Evolutionary conservation across 2,888 invertebrate species (phyloP).

Genomic region (Epinotia demarniana): DNA sequence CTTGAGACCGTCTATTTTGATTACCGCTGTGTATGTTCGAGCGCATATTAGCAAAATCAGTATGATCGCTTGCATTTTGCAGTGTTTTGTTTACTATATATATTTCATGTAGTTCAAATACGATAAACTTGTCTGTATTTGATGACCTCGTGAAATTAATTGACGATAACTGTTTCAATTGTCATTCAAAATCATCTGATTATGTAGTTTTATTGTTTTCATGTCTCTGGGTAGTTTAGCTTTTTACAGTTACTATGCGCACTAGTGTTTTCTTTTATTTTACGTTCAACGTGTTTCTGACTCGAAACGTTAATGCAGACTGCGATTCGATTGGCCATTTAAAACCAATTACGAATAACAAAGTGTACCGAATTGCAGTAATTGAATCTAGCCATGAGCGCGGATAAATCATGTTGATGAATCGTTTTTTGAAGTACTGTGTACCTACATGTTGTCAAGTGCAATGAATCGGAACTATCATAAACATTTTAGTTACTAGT

Average conservation of each 20-base stretch:
- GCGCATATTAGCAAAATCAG: constrained; percentile 12
- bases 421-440: not conserved
- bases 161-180: not conserved
- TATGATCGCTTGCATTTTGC: not conserved
- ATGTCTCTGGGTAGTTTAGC: not conserved
- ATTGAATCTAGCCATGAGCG: constrained; percentile 19
- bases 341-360: constrained; percentile 28
- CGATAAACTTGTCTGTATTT: not conserved
- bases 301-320: not conserved
- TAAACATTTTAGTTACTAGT: not conserved
- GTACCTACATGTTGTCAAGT: not conserved
- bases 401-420: constrained; percentile 10
- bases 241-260: not conserved
- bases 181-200: not conserved
- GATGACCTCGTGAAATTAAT: not conserved
- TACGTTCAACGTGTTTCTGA: not conserved
- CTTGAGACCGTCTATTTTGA: constrained; percentile 21
- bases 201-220: not conserved
- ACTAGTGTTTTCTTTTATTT: not conserved
- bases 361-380: constrained; percentile 33
- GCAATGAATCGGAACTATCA: constrained; percentile 13
- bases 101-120: not conserved
- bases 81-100: not conserved
- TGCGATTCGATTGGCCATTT: constrained; percentile 1
- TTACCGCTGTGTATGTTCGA: constrained; percentile 15